Evolutionary conservation across 2,888 invertebrate genomes (phyloP), one percentile per base, ranked within the genome.

Genomic region (Lacanobia wlatinum): DNA sequence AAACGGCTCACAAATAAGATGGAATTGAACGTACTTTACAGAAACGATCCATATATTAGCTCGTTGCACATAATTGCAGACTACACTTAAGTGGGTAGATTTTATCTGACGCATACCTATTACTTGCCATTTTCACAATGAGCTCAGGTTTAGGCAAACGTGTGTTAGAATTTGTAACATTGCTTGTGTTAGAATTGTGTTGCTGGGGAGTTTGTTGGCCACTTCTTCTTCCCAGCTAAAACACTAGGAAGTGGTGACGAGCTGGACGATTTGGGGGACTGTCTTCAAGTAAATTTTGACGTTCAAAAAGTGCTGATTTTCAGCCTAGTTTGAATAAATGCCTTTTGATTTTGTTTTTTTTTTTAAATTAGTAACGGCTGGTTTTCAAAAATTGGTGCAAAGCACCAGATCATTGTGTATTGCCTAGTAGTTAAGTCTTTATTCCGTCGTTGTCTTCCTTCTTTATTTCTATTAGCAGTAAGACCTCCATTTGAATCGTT

Each of bases 121-220:
- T 66, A 61, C 60, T 69, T 66, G 56, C 56, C n/a, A 67, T 70
- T 78, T 82, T 70, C 71, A 70, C 59, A 76, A 60, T 64, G 38
- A 76, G 28, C 5, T 56, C 34, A 21, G 46, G 16, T 59, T 82
- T 75, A 58, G 40, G 34, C 38, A 68, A 58, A 62, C 60, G 34
- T 65, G 16, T 60, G 63, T 50, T 64, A 43, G 12, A 18, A 38
- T 63, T 75, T 66, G 46, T 48, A 66, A 40, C 6, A 18, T 21
- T 34, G 40, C 55, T 18, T 21, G 23, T 63, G 8, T 38, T 50
- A 14, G 12, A 21, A 48, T n/a, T n/a, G n/a, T n/a, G n/a, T n/a
- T n/a, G n/a, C n/a, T n/a, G n/a, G n/a, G n/a, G n/a, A n/a, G n/a
- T n/a, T n/a, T n/a, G n/a, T n/a, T n/a, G n/a, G n/a, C n/a, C n/a